Base-by-base conservation (phyloP, 2,888 invertebrate species). In the Apotomis turbidana region DNA sequence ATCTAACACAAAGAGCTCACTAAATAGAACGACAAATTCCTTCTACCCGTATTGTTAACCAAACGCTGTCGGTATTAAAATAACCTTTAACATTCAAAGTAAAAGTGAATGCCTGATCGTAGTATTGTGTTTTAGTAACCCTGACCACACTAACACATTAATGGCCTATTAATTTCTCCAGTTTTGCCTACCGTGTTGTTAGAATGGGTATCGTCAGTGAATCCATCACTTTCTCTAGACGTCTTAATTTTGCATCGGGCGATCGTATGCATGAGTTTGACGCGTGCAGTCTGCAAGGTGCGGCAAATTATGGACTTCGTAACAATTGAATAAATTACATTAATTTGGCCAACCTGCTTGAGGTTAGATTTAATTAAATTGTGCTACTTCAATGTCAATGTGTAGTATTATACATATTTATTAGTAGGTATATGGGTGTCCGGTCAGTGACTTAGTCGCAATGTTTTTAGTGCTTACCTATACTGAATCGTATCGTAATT, bases 171-270 rank as follows among this genome's bases (percentile, higher is more conserved):
- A n/a, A 55, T 55, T 64, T 64, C 55, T n/a, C 44, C 64, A 27
- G 27, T 46, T 46, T 57, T 46, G 46, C 46, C 12, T 66, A 46
- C 5, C 54, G 27, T 46, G 12, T 55, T 49, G 10, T 58, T 49
- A 58, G 49, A 49, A 51, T 58, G 27, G 46, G 57, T 58, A 58
- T 49, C 57, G 36, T 51, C 49, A 68, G 51, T 38, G 49, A 44
- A 71, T 71, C 58, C 68, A 68, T 68, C 71, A 71, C 71, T 71
- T 68, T 71, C 68, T 71, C 67, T 68, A 67, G 67, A 62, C 51
- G 57, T 68, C 68, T 68, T 58, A 68, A 51, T 58, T 59, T 59
- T 59, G 58, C 62, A 58, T 68, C 57, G 57, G 59, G 66, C 51
- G 57, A 62, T 71, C 8, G 54, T 68, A 68, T 68, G 71, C 71